A percentile compares a stretch with the other conserved stretches of the same genome.
Conservation (phyloP, 2,113 vertebrate species). For the Pristiophorus japonicus region DNA sequence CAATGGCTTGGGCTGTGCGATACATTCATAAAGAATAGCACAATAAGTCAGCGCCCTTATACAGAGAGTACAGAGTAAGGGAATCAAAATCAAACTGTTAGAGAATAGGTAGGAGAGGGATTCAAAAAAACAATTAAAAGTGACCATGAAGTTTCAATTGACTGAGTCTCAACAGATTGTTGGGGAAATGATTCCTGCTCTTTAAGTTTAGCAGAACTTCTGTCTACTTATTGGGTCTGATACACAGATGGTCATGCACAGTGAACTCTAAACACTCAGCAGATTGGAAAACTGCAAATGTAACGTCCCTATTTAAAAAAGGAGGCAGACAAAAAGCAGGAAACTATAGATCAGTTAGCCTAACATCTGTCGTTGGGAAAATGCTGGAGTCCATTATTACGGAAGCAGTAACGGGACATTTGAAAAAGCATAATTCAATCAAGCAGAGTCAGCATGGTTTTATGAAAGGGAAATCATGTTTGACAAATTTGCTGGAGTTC, state of each 20-base stretch:
- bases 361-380: no score
- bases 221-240: not conserved
- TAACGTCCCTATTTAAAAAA: no score
- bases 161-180: not conserved
- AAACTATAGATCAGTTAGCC: no score
- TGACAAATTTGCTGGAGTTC: no score
- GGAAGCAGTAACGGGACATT: no score
- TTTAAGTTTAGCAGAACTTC: not conserved
- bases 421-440: no score
- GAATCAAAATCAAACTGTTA: not conserved
- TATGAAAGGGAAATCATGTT: no score
- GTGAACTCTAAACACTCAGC: not conserved
- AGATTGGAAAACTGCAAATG: no score
- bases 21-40: not conserved
- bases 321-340: no score
- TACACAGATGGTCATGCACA: not conserved
- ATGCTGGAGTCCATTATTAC: no score
- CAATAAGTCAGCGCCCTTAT: not conserved
- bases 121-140: not conserved
- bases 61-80: not conserved
- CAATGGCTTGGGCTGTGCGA: slow-evolving; percentile 73
- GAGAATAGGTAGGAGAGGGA: no score
- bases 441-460: no score
- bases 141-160: not conserved
- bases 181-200: not conserved